phyloP scores from a whole-genome alignment of 2,888 invertebrate genomes.

The Nyleta sp. region DNA sequence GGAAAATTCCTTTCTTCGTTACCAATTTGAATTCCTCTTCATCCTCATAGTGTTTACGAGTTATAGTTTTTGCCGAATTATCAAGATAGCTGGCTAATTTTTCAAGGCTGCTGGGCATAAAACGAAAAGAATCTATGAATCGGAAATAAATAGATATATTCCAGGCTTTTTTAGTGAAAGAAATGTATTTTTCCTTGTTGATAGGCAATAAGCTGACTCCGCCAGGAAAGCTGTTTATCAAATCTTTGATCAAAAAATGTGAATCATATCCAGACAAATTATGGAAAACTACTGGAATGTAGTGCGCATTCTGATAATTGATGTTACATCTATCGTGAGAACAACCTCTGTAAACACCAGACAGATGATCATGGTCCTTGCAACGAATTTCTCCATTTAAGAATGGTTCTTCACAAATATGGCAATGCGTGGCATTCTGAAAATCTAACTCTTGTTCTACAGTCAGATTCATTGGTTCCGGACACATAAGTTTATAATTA shows the following conservation, averaged over 20 bases:
- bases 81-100: too few relatives aligned
- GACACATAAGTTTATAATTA: neutral
- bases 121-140: too few relatives aligned
- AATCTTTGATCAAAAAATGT: constrained; percentile 9
- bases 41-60: too few relatives aligned
- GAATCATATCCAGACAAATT: constrained; percentile 7
- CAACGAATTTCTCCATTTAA: neutral
- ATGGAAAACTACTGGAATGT: constrained; percentile 31
- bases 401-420: constrained; percentile 27
- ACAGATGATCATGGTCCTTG: constrained; percentile 17
- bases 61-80: too few relatives aligned
- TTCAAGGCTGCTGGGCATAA: too few relatives aligned
- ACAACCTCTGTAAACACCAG: constrained; percentile 2
- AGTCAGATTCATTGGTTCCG: constrained; percentile 17
- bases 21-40: too few relatives aligned
- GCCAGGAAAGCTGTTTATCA: constrained; percentile 1
- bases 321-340: constrained; percentile 16
- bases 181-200: too few relatives aligned
- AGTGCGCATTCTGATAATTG: constrained; percentile 17
- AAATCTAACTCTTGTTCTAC: neutral
- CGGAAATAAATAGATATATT: too few relatives aligned
- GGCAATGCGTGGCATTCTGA: constrained; percentile 3
- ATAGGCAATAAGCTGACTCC: too few relatives aligned
- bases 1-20: too few relatives aligned
- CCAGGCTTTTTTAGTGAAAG: too few relatives aligned